A percentile compares a stretch with the other conserved stretches of the same genome.
Evolutionary conservation across 1,140 invertebrate genomes (phyloP).

Genomic region (Oedothorax gibbosus): DNA sequence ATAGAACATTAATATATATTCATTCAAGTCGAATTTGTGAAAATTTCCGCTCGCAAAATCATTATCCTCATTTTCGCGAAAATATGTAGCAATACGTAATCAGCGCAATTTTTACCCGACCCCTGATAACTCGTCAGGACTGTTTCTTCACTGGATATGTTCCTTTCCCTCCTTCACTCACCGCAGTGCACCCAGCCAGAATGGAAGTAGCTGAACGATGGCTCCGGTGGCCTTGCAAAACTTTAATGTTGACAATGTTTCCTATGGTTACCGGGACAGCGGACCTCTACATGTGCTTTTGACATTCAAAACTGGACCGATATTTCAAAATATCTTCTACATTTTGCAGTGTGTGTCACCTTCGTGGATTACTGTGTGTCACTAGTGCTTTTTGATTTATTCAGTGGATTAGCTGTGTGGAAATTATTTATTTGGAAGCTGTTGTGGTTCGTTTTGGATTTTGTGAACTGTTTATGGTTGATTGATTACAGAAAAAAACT

Average conservation of each 20-base stretch:
- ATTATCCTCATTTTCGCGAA: not conserved
- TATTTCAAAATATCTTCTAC: not conserved
- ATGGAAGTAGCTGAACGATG: conserved; percentile 24
- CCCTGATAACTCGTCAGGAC: conserved; percentile 11
- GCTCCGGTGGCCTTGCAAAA: conserved; percentile 40
- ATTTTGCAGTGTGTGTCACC: conserved; percentile 22
- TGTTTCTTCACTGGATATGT: not conserved
- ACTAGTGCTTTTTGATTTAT: too few species aligned
- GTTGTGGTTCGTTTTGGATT: too few species aligned
- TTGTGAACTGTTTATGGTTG: too few species aligned
- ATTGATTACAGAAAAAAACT: too few species aligned
- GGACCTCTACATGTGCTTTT: conserved; percentile 48
- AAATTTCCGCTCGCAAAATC: too few species aligned
- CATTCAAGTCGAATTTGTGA: too few species aligned
- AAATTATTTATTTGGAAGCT: too few species aligned
- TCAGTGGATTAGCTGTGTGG: too few species aligned
- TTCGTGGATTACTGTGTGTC: conserved; percentile 2
- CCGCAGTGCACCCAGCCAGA: conserved; percentile 42
- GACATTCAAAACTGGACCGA: conserved; percentile 28
- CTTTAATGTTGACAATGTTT: conserved; percentile 58
- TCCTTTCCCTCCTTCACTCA: conserved; percentile 54
- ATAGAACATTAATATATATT: too few species aligned
- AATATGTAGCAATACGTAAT: not conserved
- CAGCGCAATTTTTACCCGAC: not conserved
- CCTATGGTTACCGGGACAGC: conserved; percentile 41